A percentile compares a stretch with the other conserved stretches of the same genome.
These are phyloP conservation scores for Paradisaea rubra DNA, from an alignment of 2,113 vertebrate species.

Conservation along the genomic window DNA sequence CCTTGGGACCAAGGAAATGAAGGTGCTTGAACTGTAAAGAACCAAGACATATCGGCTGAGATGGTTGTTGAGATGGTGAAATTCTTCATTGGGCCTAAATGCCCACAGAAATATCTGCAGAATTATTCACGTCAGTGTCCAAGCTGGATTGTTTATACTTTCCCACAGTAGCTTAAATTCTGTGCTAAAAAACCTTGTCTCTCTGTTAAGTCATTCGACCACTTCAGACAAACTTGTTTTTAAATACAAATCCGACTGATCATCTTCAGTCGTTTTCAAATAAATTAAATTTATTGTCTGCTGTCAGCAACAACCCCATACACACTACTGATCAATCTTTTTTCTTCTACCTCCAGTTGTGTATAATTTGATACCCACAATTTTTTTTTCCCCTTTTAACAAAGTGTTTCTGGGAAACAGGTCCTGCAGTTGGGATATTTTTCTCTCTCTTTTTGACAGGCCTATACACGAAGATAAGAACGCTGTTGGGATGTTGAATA, in stretches of 20 bases:
- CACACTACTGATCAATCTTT: not conserved
- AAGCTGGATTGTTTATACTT: not conserved
- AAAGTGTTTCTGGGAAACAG: constrained; percentile 20
- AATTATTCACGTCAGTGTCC: not conserved
- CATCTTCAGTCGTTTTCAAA: not conserved
- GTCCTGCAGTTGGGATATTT: constrained; percentile 9
- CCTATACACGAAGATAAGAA: constrained; percentile 64
- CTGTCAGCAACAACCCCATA: not conserved
- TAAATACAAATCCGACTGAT: not conserved
- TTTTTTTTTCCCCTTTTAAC: not conserved
- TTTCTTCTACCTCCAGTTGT: not conserved
- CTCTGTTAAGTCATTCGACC: not conserved
- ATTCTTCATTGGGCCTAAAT: not conserved
- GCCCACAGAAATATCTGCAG: not conserved
- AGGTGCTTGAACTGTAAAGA: not conserved
- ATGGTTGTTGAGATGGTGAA: not conserved
- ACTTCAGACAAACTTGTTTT: not conserved
- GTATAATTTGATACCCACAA: not conserved
- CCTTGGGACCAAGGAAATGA: not conserved
- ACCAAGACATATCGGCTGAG: not conserved
- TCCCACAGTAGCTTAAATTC: not conserved
- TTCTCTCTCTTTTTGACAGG: constrained; percentile 52
- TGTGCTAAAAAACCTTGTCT: not conserved
- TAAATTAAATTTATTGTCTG: not conserved
- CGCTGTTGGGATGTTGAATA: constrained; percentile 64